Base-by-base conservation (phyloP, 2,113 vertebrate species). In the Pomatorhinus ruficollis region DNA sequence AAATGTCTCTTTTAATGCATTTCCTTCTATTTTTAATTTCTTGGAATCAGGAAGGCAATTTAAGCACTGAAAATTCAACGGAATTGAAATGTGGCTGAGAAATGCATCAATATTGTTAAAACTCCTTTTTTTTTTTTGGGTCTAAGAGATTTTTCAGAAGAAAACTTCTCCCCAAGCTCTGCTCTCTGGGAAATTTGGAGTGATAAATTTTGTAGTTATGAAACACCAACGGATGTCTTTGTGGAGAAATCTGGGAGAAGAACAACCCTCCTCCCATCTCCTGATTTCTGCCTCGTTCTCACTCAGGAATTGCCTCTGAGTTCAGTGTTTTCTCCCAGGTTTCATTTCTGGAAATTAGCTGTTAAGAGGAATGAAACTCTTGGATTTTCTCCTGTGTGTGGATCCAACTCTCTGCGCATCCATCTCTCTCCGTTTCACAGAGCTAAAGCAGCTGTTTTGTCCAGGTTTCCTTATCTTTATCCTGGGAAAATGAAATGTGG, bases 11-110 rank as follows among this genome's bases (percentile, higher is more conserved):
- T 81, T 53, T 52, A 70, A 81, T 89, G 42, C 30, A 24, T 77
- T 93, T 93, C 56, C 21, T 83, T 87, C 81, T 84, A 40, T 59
- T 93, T 96, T 94, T 89, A 89, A 81, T 91, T 90, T 97, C 37
- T 92, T 86, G 83, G 83, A 90, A 61, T 96, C 50, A 64, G 10
- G 40, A 69, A 69, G 31, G 53, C n/a, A 90, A 61, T n/a, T 80
- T 83, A 53, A 80, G 42, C 22, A 69, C 66, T 1, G 0, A 95
- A 90, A 86, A 65, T 52, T 60, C 57, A 80, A 14, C 47, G 53
- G 60, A 60, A 65, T 49, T 54, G 17, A 90, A 93, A 93, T 22
- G 44, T 68, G 20, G 24, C 53, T 83, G 28, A 45, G 59, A 92
- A 89, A 90, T 20, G 15, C 28, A 80, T 90, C 1, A 1, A n/a